Evolutionary conservation across 2,113 vertebrate genomes (phyloP).

Genomic region (Chaetura pelagica): DNA sequence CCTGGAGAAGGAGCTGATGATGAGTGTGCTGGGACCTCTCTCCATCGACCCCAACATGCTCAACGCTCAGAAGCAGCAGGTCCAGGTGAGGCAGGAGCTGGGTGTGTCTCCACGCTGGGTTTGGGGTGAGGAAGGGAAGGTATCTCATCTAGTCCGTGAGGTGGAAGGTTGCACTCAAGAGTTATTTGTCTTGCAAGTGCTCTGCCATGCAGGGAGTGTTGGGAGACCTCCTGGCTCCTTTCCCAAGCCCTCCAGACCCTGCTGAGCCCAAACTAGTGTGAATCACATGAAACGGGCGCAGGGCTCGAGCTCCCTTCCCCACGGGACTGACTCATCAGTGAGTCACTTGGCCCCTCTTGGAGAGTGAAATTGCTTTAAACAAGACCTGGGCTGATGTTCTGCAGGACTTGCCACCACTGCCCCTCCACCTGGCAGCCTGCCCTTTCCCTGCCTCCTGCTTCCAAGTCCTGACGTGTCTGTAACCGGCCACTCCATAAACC

Average conservation of each 20-base stretch:
- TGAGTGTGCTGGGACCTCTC: constrained; percentile 95
- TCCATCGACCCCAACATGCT: constrained; percentile 99
- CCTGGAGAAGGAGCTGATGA: constrained; percentile 97
- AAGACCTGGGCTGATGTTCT: neutral
- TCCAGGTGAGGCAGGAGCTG: constrained; percentile 82
- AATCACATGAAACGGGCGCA: neutral
- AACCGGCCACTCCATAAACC: neutral
- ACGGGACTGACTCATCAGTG: constrained; percentile 22
- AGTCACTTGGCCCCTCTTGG: constrained; percentile 34
- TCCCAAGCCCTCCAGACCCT: neutral
- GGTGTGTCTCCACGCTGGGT: accelerated
- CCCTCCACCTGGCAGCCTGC: neutral
- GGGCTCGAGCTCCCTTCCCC: neutral
- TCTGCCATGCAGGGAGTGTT: accelerated
- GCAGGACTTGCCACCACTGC: neutral
- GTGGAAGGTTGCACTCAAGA: neutral
- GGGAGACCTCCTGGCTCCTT: neutral
- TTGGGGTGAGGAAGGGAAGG: neutral
- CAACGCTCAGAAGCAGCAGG: constrained; percentile 95
- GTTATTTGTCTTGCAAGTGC: accelerated
- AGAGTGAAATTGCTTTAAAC: neutral
- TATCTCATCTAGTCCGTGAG: accelerated
- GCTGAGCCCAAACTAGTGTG: neutral
- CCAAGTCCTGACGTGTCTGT: neutral
- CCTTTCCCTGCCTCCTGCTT: neutral